Conservation (phyloP, 2,888 invertebrate genomes). For the Lordiphosa fenestrarum region DNA sequence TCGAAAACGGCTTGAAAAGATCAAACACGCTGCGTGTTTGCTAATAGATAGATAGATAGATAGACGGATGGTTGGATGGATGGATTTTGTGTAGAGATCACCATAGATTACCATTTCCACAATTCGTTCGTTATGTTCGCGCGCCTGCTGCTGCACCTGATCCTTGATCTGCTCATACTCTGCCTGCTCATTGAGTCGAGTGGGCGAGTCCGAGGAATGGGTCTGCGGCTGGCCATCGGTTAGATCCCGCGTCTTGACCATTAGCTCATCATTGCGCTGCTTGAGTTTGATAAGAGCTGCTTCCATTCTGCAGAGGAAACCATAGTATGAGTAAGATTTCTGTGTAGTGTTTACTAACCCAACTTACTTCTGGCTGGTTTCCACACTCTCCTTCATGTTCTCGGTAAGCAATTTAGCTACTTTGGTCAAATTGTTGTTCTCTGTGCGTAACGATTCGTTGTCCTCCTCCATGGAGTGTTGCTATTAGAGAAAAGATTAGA, state of each 20-base stretch:
- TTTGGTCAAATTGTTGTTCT: slow-evolving; percentile 78
- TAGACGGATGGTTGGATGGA: slow-evolving; percentile 12
- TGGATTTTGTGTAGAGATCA: background rate
- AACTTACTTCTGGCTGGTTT: slow-evolving; percentile 79
- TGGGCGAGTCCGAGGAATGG: slow-evolving; percentile 54
- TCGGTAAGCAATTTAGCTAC: slow-evolving; percentile 79
- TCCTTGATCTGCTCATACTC: slow-evolving; percentile 75
- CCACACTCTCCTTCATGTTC: slow-evolving; percentile 80
- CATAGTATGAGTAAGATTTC: background rate
- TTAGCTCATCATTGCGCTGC: slow-evolving; percentile 78
- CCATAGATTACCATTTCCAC: slow-evolving; percentile 77
- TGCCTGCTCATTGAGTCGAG: slow-evolving; percentile 51
- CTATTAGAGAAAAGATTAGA: slow-evolving; percentile 43
- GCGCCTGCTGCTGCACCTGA: slow-evolving; percentile 74
- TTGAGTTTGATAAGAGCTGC: slow-evolving; percentile 78
- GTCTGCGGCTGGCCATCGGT: slow-evolving; percentile 70
- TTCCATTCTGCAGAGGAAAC: slow-evolving; percentile 74
- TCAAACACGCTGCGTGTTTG: slow-evolving; percentile 76
- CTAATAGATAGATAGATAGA: slow-evolving; percentile 41
- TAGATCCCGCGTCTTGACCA: slow-evolving; percentile 70
- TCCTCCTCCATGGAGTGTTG: slow-evolving; percentile 80
- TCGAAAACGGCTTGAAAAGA: slow-evolving; percentile 76
- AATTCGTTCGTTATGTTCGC: slow-evolving; percentile 79
- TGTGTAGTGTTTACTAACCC: background rate
- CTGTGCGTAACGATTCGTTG: slow-evolving; percentile 77